These are phyloP conservation scores for Tiliacea citrago DNA, from an alignment of 2,888 invertebrate genomes.

Conservation along the genomic window DNA sequence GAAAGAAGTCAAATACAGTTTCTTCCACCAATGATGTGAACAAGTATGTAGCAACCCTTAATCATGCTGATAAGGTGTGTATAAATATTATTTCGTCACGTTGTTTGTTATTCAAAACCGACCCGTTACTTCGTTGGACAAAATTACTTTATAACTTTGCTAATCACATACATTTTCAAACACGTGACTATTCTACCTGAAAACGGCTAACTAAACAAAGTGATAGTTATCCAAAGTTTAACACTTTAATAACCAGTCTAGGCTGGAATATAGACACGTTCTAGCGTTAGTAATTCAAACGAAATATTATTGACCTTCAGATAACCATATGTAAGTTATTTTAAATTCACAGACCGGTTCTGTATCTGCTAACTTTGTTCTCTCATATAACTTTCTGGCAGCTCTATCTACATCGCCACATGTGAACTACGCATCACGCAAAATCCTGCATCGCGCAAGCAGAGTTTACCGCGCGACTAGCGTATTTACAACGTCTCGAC, in stretches of 20 bases:
- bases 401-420: too few species aligned
- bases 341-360: constrained; percentile 16
- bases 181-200: neutral
- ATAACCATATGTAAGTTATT: constrained; percentile 36
- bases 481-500: too few species aligned
- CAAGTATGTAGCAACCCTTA: too few species aligned
- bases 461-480: too few species aligned
- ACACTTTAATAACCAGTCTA: constrained; percentile 4
- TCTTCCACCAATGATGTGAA: too few species aligned
- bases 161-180: neutral
- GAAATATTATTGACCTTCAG: constrained; percentile 18
- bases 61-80: too few species aligned
- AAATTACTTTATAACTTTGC: neutral
- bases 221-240: constrained; percentile 4
- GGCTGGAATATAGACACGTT: constrained; percentile 1
- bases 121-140: neutral
- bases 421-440: too few species aligned
- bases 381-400: neutral
- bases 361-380: constrained; percentile 22
- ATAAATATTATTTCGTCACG: too few species aligned
- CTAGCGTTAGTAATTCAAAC: constrained; percentile 5
- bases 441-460: too few species aligned
- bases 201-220: neutral
- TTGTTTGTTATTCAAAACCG: too few species aligned
- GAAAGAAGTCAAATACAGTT: too few species aligned